Conservation (phyloP, 2,888 invertebrate species). For the Druceiella hillmani region DNA sequence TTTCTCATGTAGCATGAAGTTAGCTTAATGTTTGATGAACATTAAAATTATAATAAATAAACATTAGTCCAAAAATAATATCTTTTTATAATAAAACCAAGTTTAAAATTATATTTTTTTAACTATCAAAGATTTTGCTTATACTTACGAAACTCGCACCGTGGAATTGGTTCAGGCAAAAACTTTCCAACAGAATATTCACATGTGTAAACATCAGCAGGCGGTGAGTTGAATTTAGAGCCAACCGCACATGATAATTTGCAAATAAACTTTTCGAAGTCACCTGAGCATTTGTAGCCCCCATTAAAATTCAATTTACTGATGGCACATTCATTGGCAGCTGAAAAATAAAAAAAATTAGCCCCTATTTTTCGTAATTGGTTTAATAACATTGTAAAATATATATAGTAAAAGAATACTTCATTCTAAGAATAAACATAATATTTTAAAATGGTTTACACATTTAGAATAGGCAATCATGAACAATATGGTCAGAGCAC, state of each 20-base stretch:
- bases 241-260: constrained; percentile 61
- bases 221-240: constrained; percentile 54
- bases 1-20: no score
- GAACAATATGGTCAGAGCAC: no score
- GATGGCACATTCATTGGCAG: constrained; percentile 52
- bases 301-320: constrained; percentile 70
- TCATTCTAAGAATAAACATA: no score
- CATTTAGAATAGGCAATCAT: no score
- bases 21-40: no score
- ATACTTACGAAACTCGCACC: constrained; percentile 59
- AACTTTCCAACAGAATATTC: constrained; percentile 60
- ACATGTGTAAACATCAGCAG: constrained; percentile 61
- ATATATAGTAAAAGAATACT: no score
- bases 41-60: no score
- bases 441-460: no score
- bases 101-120: background rate
- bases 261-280: constrained; percentile 57
- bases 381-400: no score
- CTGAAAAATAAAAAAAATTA: constrained; percentile 34
- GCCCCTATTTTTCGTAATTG: no score
- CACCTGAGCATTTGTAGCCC: constrained; percentile 64
- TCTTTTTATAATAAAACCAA: background rate
- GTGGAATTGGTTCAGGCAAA: constrained; percentile 64
- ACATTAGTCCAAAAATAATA: no score
- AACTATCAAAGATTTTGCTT: background rate